Conservation (phyloP, 35 echinoderm and acorn worm species). For the Diadema setosum region DNA sequence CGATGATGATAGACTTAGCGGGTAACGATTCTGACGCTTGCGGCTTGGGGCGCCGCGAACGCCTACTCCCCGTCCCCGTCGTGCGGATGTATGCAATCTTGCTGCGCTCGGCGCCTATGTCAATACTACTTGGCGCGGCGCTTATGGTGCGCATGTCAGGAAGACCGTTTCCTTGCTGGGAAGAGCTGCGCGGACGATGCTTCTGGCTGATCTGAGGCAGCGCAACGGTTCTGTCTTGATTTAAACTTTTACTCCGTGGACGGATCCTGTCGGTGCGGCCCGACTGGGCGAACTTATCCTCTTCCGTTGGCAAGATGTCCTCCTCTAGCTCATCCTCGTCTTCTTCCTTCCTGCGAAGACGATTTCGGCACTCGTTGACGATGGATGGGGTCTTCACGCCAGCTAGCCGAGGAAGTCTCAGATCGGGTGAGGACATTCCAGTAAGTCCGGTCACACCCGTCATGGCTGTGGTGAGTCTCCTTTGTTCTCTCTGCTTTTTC, state of each 20-base stretch:
- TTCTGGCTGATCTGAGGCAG: conserved; percentile 8
- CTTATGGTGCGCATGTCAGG: neutral
- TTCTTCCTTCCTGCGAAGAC: conserved; percentile 9
- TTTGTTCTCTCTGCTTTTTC: neutral
- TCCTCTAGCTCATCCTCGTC: conserved; percentile 8
- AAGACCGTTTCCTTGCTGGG: neutral
- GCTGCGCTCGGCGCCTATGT: conserved; percentile 13
- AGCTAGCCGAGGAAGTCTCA: conserved; percentile 42
- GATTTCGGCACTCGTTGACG: conserved; percentile 54
- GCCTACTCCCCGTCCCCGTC: conserved; percentile 38
- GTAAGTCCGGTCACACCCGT: neutral
- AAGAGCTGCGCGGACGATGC: neutral
- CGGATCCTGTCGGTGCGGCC: neutral
- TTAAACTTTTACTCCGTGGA: conserved; percentile 14
- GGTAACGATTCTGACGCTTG: neutral
- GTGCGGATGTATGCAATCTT: conserved; percentile 70
- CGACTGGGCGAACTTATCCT: neutral
- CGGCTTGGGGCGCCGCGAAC: neutral
- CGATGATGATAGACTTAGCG: neutral
- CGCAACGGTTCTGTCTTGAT: neutral
- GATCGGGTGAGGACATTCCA: neutral
- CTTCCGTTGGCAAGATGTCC: neutral
- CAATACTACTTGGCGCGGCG: neutral
- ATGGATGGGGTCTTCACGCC: conserved; percentile 65
- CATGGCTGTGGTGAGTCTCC: neutral